Evolutionary conservation across 2,797 vertebrate genomes (phyloP).

Genomic region (Xenops minutus): DNA sequence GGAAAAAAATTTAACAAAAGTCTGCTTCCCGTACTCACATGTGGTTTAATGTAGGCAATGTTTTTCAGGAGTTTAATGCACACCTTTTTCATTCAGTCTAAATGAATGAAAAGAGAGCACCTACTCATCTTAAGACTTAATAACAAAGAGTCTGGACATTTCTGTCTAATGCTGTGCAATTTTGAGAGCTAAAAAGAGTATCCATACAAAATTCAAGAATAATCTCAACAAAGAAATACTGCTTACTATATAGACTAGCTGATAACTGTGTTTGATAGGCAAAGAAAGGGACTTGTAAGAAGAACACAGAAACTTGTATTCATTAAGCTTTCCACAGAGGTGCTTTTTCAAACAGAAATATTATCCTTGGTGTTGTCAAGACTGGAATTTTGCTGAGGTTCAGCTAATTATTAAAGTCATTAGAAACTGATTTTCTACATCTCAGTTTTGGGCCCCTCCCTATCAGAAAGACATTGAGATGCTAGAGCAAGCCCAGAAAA

Average conservation of each 20-base stretch:
- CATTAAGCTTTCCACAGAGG: background rate
- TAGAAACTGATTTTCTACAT: background rate
- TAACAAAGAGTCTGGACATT: background rate
- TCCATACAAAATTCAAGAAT: background rate
- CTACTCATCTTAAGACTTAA: background rate
- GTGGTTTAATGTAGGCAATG: background rate
- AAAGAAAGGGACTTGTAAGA: background rate
- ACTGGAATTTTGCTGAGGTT: background rate
- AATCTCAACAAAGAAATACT: background rate
- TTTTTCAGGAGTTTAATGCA: background rate
- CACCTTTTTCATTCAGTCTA: background rate
- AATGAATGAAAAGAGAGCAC: background rate
- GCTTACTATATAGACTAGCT: background rate
- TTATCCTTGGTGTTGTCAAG: background rate
- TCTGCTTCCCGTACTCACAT: background rate
- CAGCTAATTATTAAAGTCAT: background rate
- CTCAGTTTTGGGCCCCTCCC: background rate
- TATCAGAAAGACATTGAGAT: background rate
- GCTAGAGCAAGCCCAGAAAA: background rate
- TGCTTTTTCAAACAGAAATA: background rate
- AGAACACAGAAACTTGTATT: background rate
- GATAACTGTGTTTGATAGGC: background rate
- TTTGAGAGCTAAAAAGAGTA: background rate
- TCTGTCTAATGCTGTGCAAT: background rate
- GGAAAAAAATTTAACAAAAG: background rate